Evolutionary conservation across 2,888 invertebrate species (phyloP).

Genomic region (Pristionchus maxplancki): DNA sequence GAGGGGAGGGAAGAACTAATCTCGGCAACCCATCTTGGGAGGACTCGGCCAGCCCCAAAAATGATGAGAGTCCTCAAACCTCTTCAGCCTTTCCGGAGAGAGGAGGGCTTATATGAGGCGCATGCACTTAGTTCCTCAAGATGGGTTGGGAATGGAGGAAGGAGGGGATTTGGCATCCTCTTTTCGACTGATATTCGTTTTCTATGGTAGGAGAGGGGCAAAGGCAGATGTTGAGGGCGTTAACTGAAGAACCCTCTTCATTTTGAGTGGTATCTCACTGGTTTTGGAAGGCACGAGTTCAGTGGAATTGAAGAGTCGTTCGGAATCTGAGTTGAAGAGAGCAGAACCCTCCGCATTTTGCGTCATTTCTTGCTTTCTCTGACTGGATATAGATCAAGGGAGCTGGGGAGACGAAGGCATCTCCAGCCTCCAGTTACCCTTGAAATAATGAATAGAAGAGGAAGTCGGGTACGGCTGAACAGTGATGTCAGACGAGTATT

Average conservation of each 20-base stretch:
- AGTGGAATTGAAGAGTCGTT: too few species aligned
- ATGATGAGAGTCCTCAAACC: neutral
- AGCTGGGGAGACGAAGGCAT: neutral
- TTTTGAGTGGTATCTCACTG: neutral
- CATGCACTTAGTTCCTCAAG: neutral
- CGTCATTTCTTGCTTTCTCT: neutral
- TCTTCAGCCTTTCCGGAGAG: neutral
- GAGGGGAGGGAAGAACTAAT: constrained; percentile 31
- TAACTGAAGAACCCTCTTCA: too few species aligned
- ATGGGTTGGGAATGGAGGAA: constrained; percentile 5
- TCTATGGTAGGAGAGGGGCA: too few species aligned
- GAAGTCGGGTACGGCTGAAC: neutral
- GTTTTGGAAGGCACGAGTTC: too few species aligned
- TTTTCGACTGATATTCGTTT: neutral
- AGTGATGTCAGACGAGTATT: neutral
- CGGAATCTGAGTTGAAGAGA: too few species aligned
- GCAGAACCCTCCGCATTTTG: too few species aligned
- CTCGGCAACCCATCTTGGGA: constrained; percentile 42
- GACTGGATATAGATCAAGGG: neutral
- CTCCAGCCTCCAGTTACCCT: too few species aligned
- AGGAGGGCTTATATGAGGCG: constrained; percentile 16
- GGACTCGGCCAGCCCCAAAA: neutral
- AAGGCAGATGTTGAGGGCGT: too few species aligned
- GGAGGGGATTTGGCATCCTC: neutral
- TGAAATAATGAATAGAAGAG: too few species aligned